phyloP scores from a whole-genome alignment of 2,113 vertebrate genomes.

The Phrynosoma blainvillii region DNA sequence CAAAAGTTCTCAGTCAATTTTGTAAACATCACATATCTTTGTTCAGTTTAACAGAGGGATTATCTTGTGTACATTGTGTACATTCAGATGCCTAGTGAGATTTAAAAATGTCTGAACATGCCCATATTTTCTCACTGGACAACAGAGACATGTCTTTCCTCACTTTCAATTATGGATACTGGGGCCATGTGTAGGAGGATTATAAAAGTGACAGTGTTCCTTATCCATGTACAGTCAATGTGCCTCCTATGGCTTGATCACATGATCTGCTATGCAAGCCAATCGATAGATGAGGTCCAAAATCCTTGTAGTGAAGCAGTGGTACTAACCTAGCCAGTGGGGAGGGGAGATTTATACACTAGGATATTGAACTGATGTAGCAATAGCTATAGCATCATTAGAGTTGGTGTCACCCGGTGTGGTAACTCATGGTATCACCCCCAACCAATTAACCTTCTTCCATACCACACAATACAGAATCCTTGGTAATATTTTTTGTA shows the following conservation, averaged over 20 bases:
- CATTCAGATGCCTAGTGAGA: not conserved
- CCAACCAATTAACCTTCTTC: no score
- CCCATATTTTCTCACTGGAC: not conserved
- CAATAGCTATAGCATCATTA: not conserved
- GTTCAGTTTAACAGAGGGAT: not conserved
- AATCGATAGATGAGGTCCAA: not conserved
- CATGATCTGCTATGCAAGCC: not conserved
- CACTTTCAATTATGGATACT: no score
- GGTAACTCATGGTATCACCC: no score
- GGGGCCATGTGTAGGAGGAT: not conserved
- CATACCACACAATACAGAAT: no score
- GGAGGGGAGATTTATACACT: not conserved
- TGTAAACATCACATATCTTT: not conserved
- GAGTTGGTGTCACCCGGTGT: no score
- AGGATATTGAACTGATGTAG: not conserved
- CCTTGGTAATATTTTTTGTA: no score
- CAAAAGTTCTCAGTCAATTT: not conserved
- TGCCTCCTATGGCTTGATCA: not conserved
- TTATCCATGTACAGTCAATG: not conserved
- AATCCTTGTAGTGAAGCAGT: not conserved
- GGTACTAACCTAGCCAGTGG: no score
- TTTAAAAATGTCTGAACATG: constrained; percentile 1
- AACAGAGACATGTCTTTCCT: not conserved
- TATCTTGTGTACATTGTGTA: not conserved
- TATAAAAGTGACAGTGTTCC: not conserved